These are phyloP conservation scores for Ptilodon capucinus DNA, from an alignment of 2,888 invertebrate species.

Conservation along the genomic window DNA sequence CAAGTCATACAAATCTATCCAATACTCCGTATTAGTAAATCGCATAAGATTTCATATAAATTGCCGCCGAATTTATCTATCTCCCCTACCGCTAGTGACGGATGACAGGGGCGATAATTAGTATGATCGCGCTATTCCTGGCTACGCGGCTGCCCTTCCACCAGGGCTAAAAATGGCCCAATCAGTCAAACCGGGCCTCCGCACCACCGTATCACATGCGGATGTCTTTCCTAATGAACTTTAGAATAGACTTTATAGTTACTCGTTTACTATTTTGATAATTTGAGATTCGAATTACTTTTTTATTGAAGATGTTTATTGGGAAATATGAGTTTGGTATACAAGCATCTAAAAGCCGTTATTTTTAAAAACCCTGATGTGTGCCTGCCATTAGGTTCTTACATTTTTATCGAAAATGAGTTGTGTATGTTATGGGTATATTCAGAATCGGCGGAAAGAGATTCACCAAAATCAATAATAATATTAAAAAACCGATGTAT, in stretches of 20 bases:
- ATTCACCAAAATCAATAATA: too few species aligned
- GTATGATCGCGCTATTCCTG: slow-evolving; percentile 72
- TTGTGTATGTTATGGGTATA: too few species aligned
- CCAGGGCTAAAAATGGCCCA: slow-evolving; percentile 74
- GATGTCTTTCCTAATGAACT: slow-evolving; percentile 46
- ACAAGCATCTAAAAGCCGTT: too few species aligned
- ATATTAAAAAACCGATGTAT: too few species aligned
- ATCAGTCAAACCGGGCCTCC: slow-evolving; percentile 69
- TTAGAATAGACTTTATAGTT: slow-evolving; percentile 23
- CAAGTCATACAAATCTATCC: too few species aligned
- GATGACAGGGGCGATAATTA: slow-evolving; percentile 74
- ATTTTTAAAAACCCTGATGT: too few species aligned
- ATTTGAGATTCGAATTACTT: background rate
- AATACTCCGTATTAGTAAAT: slow-evolving; percentile 16
- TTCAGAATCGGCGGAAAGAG: too few species aligned
- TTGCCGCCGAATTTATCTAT: slow-evolving; percentile 57
- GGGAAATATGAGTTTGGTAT: too few species aligned
- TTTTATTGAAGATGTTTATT: background rate
- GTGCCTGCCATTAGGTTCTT: too few species aligned
- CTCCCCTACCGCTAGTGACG: slow-evolving; percentile 39
- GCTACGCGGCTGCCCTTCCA: slow-evolving; percentile 52
- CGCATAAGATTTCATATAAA: slow-evolving; percentile 57
- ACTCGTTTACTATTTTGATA: slow-evolving; percentile 1
- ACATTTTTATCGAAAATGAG: too few species aligned
- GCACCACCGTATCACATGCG: slow-evolving; percentile 39